Conservation (phyloP, 2,113 vertebrate genomes). For the Microtus pennsylvanicus region DNA sequence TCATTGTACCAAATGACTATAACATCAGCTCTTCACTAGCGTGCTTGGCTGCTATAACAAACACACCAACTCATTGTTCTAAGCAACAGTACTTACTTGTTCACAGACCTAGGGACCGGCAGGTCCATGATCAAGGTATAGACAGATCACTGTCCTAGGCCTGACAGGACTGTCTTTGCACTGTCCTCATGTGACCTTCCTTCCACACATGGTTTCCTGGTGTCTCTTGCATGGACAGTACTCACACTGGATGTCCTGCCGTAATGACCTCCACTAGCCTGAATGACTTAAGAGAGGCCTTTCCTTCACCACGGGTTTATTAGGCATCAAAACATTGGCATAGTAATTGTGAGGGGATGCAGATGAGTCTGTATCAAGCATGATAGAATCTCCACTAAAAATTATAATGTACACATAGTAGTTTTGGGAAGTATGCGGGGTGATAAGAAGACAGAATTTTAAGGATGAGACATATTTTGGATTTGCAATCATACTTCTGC, state of each 20-base stretch:
- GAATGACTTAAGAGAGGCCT: neutral
- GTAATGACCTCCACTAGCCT: neutral
- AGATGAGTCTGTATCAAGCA: neutral
- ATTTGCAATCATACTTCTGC: neutral
- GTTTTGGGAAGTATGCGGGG: neutral
- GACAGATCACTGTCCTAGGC: neutral
- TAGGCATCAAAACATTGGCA: neutral
- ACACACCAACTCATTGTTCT: neutral
- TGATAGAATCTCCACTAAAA: neutral
- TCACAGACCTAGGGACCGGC: neutral
- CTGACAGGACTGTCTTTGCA: neutral
- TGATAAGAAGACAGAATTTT: conserved; percentile 27
- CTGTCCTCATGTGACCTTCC: neutral
- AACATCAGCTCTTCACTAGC: neutral
- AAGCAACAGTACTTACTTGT: neutral
- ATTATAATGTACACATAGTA: neutral
- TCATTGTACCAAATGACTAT: neutral
- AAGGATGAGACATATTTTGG: neutral
- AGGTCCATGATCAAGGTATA: neutral
- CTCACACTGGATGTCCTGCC: neutral
- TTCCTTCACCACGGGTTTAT: neutral
- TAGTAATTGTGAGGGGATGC: neutral
- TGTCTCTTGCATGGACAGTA: neutral
- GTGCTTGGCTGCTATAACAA: neutral
- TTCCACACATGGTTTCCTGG: neutral